A percentile compares a stretch with the other conserved stretches of the same genome.
phyloP scores from a whole-genome alignment of 2,113 vertebrate species.

The Albula goreensis region DNA sequence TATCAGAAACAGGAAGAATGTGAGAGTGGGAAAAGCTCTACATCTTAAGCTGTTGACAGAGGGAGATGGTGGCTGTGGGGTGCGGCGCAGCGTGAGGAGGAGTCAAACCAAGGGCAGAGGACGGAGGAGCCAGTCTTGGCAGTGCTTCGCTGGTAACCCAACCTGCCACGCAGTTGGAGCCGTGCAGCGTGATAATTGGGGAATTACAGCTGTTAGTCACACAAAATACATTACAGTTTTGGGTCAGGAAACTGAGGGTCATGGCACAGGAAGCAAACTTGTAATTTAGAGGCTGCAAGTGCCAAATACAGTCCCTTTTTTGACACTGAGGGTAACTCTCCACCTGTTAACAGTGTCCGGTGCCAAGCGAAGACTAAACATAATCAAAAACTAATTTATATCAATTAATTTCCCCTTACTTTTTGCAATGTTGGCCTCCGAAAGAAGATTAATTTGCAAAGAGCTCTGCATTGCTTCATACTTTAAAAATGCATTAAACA shows the following conservation, averaged over 20 bases:
- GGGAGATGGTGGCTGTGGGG: constrained; percentile 53
- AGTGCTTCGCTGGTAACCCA: constrained; percentile 62
- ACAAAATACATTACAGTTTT: constrained; percentile 66
- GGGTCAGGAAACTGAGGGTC: constrained; percentile 64
- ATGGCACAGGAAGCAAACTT: constrained; percentile 72
- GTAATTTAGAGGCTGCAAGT: constrained; percentile 63
- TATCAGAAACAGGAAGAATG: neutral
- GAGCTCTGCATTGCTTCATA: neutral
- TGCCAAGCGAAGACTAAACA: constrained; percentile 41
- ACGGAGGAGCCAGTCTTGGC: constrained; percentile 36
- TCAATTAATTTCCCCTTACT: neutral
- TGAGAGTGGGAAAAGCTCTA: neutral
- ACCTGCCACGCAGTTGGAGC: constrained; percentile 62
- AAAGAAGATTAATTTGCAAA: constrained; percentile 4
- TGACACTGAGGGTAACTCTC: constrained; percentile 51
- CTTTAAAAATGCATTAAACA: neutral
- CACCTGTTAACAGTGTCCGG: constrained; percentile 56
- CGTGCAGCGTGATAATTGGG: constrained; percentile 67
- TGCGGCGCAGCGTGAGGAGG: constrained; percentile 27
- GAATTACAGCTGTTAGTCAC: constrained; percentile 73
- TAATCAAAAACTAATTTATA: constrained; percentile 21
- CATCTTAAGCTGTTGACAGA: neutral
- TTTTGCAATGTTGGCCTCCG: neutral
- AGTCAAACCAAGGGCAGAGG: constrained; percentile 16
- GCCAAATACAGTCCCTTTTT: constrained; percentile 33